phyloP scores from a whole-genome alignment of 1,140 invertebrate genomes.

The Lineus longissimus region DNA sequence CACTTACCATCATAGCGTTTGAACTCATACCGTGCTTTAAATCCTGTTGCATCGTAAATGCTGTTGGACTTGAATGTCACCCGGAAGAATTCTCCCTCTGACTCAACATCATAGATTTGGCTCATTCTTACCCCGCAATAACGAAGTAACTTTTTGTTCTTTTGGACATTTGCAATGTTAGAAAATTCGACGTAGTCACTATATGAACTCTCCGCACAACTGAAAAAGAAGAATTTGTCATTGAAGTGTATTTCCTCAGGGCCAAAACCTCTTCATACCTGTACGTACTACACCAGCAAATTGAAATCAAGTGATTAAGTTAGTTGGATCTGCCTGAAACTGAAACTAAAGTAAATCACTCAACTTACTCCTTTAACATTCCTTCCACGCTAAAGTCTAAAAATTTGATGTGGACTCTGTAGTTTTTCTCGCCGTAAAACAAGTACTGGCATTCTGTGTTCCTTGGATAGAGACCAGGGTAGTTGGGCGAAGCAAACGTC shows the following conservation, averaged over 20 bases:
- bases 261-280: too few species aligned
- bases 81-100: conserved; percentile 87
- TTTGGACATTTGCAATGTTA: conserved; percentile 71
- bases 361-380: conserved; percentile 6
- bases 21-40: conserved; percentile 86
- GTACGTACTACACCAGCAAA: too few species aligned
- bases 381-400: conserved; percentile 64
- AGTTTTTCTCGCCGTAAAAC: conserved; percentile 76
- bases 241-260: too few species aligned
- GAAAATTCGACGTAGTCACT: conserved; percentile 94
- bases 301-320: too few species aligned
- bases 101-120: conserved; percentile 62
- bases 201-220: conserved; percentile 78
- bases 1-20: conserved; percentile 13
- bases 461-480: conserved; percentile 84
- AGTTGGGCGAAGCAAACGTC: conserved; percentile 86
- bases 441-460: conserved; percentile 93
- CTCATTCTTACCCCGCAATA: conserved; percentile 74
- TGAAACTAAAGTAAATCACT: not conserved
- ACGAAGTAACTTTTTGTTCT: conserved; percentile 78
- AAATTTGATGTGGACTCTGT: conserved; percentile 81
- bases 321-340: too few species aligned
- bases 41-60: conserved; percentile 85
- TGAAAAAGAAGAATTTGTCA: conserved; percentile 51
- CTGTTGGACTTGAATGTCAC: conserved; percentile 92